phyloP scores from a whole-genome alignment of 2,113 vertebrate genomes.

The Orycteropus afer region DNA sequence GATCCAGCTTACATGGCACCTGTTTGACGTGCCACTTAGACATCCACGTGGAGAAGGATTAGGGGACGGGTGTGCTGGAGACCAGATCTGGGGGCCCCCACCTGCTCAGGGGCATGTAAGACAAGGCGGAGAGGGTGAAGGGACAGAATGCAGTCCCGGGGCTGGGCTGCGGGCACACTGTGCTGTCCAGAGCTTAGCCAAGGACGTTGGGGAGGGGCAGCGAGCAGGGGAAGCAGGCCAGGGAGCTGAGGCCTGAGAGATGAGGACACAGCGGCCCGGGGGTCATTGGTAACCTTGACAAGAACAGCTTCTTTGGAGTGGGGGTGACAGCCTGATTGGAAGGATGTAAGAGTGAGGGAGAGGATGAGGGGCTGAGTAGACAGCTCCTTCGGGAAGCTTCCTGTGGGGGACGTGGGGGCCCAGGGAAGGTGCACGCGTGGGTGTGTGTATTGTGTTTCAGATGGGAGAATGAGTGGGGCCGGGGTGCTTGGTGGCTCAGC shows the following conservation, averaged over 20 bases:
- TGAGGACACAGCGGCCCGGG: rapidly evolving
- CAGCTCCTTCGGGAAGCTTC: background rate
- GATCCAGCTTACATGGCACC: background rate
- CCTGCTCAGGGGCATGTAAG: background rate
- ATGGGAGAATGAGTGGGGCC: no score
- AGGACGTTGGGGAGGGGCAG: background rate
- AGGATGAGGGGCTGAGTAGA: background rate
- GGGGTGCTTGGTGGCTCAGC: background rate
- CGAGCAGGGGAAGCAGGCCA: background rate
- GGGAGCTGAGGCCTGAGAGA: background rate
- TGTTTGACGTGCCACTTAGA: background rate
- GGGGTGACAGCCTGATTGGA: background rate
- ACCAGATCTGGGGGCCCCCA: rapidly evolving
- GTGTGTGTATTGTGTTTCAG: background rate
- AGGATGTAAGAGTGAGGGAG: background rate
- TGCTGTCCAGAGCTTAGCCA: background rate
- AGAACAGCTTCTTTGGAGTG: background rate
- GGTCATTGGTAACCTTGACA: background rate
- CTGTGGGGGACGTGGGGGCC: background rate
- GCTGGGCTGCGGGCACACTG: rapidly evolving
- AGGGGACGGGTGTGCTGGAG: background rate
- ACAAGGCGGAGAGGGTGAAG: background rate
- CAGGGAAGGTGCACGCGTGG: background rate
- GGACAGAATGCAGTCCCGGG: rapidly evolving
- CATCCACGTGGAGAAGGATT: background rate